Evolutionary conservation across 2,797 vertebrate species (phyloP).

Genomic region (Pantherophis alleghaniensis): DNA sequence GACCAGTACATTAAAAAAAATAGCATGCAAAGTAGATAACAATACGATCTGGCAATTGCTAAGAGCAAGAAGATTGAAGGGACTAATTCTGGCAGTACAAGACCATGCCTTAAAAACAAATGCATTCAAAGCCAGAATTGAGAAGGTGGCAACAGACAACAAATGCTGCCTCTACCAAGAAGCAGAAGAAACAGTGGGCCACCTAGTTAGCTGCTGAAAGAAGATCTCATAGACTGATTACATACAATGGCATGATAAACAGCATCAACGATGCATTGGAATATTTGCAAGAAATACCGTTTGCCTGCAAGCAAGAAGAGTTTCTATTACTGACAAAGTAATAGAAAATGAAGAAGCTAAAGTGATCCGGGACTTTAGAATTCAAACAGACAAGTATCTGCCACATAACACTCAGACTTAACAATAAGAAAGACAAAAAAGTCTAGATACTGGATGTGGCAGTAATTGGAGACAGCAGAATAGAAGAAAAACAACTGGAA

Average conservation of each 20-base stretch:
- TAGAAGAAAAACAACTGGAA: background rate
- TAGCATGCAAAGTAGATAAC: background rate
- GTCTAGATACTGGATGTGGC: background rate
- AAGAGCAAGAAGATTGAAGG: background rate
- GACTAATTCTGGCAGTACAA: background rate
- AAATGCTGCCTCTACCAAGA: background rate
- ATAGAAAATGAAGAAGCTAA: background rate
- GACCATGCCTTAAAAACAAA: background rate
- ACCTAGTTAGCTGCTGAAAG: background rate
- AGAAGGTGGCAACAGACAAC: background rate
- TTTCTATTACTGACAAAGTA: background rate
- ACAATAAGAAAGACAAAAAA: background rate
- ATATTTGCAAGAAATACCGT: background rate
- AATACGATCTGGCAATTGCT: background rate
- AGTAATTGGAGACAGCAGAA: background rate
- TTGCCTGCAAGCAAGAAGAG: background rate
- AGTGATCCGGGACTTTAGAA: background rate
- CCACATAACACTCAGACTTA: background rate
- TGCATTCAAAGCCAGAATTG: background rate
- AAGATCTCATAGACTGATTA: background rate
- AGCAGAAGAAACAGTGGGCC: background rate
- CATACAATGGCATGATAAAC: background rate
- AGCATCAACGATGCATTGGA: background rate
- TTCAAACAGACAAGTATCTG: background rate
- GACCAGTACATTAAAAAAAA: background rate